phyloP scores from a whole-genome alignment of 23 tunicate species.

The Styela clava region DNA sequence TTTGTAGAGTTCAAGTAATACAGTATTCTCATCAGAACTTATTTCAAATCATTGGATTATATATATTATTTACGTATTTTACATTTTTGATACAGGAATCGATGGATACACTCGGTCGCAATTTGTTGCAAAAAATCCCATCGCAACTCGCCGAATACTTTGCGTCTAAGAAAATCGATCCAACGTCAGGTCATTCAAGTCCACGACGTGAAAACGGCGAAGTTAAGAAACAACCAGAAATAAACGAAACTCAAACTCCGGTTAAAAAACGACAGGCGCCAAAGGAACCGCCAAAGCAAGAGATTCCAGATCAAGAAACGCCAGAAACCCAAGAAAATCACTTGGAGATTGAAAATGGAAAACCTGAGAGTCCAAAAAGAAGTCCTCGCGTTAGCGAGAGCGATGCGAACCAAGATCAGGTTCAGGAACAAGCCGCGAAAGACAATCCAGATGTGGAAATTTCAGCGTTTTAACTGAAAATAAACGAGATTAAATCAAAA shows the following conservation, averaged over 20 bases:
- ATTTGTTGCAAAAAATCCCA: conserved; percentile 10
- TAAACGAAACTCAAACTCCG: background rate
- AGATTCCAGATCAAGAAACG: background rate
- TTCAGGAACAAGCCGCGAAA: background rate
- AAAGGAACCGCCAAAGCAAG: background rate
- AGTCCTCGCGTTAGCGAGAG: background rate
- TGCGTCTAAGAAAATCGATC: background rate
- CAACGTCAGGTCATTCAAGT: background rate
- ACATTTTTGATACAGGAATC: too few species aligned
- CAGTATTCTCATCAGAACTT: too few species aligned
- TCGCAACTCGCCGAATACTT: conserved; percentile 12
- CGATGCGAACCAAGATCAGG: background rate
- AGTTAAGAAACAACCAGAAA: background rate
- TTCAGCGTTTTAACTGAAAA: background rate
- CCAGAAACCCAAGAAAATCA: background rate
- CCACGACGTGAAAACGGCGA: background rate
- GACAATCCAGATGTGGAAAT: background rate
- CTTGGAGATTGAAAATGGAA: background rate
- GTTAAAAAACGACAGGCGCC: background rate
- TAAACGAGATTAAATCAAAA: too few species aligned
- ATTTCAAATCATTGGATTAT: too few species aligned
- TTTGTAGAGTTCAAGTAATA: too few species aligned
- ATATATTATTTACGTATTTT: too few species aligned
- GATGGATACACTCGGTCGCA: conserved; percentile 17
- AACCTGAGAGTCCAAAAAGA: background rate